A percentile compares a stretch with the other conserved stretches of the same genome.
phyloP scores from a whole-genome alignment of 1,140 invertebrate genomes.

The Scaptodrosophila lebanonensis region DNA sequence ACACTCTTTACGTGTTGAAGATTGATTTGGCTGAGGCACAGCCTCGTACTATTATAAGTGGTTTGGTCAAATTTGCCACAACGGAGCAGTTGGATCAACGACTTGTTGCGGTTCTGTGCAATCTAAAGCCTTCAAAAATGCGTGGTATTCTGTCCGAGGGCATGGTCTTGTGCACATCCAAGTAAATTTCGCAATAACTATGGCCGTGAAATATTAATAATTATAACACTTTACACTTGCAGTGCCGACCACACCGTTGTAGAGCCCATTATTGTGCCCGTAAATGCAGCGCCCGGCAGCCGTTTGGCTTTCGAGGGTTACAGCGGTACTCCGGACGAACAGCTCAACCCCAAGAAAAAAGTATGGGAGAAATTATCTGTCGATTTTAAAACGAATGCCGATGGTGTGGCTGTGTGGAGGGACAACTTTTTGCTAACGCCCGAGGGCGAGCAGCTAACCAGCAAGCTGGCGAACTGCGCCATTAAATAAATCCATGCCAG shows the following conservation, averaged over 20 bases:
- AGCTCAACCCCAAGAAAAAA: constrained; percentile 98
- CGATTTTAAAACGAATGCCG: constrained; percentile 88
- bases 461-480: constrained; percentile 69
- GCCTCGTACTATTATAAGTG: constrained; percentile 89
- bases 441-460: constrained; percentile 66
- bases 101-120: constrained; percentile 93
- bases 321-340: constrained; percentile 86
- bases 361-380: constrained; percentile 95
- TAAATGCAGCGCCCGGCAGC: constrained; percentile 86
- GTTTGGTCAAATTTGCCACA: constrained; percentile 92
- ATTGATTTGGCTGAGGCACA: constrained; percentile 88
- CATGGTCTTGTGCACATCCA: constrained; percentile 94
- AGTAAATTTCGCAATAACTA: constrained; percentile 78
- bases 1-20: constrained; percentile 95
- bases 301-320: constrained; percentile 89
- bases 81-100: constrained; percentile 91
- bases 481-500: constrained; percentile 66
- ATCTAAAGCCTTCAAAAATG: constrained; percentile 96
- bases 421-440: constrained; percentile 84
- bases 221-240: constrained; percentile 5
- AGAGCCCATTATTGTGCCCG: constrained; percentile 89
- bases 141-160: constrained; percentile 92
- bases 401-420: constrained; percentile 89
- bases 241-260: constrained; percentile 88
- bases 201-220: not conserved